Evolutionary conservation across 2,113 vertebrate species (phyloP).

Genomic region (Ammodytes dubius): DNA sequence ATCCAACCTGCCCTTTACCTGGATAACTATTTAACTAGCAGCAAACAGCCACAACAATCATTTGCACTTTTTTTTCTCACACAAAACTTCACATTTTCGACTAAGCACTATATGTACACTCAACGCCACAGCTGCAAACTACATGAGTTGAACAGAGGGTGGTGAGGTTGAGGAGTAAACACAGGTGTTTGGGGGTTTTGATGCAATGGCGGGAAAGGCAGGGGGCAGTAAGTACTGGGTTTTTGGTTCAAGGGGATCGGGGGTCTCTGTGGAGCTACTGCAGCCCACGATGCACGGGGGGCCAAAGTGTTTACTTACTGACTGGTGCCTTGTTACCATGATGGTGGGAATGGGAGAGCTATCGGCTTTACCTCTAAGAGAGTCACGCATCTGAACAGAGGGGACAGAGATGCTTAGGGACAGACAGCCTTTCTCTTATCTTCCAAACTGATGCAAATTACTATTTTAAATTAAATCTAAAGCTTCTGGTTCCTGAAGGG

Average conservation of each 20-base stretch:
- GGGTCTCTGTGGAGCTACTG: slow-evolving; percentile 49
- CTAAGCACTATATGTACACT: slow-evolving; percentile 58
- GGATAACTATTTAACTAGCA: slow-evolving; percentile 59
- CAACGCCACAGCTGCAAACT: slow-evolving; percentile 59
- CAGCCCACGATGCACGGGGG: slow-evolving; percentile 63
- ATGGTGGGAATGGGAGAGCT: slow-evolving; percentile 85
- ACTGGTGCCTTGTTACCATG: slow-evolving; percentile 83
- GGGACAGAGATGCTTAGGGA: slow-evolving; percentile 82
- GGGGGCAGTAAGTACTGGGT: slow-evolving; percentile 59
- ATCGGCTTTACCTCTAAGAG: slow-evolving; percentile 79
- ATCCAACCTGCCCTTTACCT: slow-evolving; percentile 55
- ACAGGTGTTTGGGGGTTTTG: slow-evolving; percentile 50
- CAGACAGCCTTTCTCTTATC: slow-evolving; percentile 47
- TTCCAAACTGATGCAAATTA: slow-evolving; percentile 29
- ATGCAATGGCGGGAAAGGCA: slow-evolving; percentile 38
- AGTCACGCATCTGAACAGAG: slow-evolving; percentile 85
- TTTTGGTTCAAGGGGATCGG: slow-evolving; percentile 26
- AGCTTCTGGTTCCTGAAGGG: slow-evolving; percentile 10
- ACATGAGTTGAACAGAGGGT: slow-evolving; percentile 62
- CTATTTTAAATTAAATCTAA: slow-evolving; percentile 19
- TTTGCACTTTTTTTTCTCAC: slow-evolving; percentile 67
- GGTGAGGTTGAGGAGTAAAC: slow-evolving; percentile 59
- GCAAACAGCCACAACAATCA: slow-evolving; percentile 60
- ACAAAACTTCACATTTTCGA: slow-evolving; percentile 73
- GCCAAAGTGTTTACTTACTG: slow-evolving; percentile 83